Evolutionary conservation across 1,140 invertebrate genomes (phyloP).

Genomic region (Caerostris darwini): DNA sequence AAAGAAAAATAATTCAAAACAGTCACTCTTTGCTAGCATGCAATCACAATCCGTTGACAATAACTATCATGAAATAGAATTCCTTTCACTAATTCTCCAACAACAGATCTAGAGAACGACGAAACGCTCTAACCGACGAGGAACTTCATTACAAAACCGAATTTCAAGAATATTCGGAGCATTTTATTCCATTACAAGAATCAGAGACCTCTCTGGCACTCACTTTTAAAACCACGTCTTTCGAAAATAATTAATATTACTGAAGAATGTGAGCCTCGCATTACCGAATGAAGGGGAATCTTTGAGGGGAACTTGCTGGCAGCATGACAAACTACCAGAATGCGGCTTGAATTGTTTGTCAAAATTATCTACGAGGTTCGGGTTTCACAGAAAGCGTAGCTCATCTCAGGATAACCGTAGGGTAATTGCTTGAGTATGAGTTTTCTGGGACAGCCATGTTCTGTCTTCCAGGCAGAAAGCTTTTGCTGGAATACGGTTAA

Average conservation of each 20-base stretch:
- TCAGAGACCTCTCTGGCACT: no score
- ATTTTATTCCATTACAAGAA: no score
- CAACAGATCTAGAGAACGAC: no score
- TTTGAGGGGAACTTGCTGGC: conserved; percentile 19
- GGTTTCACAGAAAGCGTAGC: neutral
- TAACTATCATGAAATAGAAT: no score
- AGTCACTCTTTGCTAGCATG: no score
- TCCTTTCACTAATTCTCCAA: no score
- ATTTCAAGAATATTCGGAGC: no score
- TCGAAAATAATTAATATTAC: conserved; percentile 51
- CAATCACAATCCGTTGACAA: no score
- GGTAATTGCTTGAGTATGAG: neutral
- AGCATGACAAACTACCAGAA: conserved; percentile 31
- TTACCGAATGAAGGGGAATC: neutral
- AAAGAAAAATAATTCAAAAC: no score
- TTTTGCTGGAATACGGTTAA: neutral
- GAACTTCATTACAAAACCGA: neutral
- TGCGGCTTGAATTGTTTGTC: conserved; percentile 23
- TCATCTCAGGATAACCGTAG: neutral
- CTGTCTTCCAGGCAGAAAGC: neutral
- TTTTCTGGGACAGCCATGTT: neutral
- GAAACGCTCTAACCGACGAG: no score
- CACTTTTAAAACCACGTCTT: no score
- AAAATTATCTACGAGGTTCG: conserved; percentile 17
- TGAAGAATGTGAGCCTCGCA: conserved; percentile 24